Evolutionary conservation across 2,888 invertebrate genomes (phyloP).

Genomic region (Eulithis prunata): DNA sequence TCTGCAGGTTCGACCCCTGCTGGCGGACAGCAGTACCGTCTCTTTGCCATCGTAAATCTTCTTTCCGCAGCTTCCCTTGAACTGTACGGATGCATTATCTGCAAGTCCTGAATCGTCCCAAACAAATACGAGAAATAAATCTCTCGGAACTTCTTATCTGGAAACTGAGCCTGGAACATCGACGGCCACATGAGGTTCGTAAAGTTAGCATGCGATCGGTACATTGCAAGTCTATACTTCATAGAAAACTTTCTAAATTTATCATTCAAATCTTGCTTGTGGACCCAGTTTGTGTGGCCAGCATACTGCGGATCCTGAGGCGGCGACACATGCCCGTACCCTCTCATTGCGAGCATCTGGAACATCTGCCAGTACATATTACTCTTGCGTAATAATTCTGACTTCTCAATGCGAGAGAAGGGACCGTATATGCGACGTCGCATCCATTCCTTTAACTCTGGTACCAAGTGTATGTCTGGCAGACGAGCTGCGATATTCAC

Average conservation of each 20-base stretch:
- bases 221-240: slow-evolving; percentile 59
- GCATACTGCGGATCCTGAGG: slow-evolving; percentile 52
- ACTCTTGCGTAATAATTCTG: slow-evolving; percentile 54
- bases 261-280: slow-evolving; percentile 62
- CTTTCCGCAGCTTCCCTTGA: slow-evolving; percentile 53
- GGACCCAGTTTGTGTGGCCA: slow-evolving; percentile 60
- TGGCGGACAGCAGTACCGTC: slow-evolving; percentile 62
- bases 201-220: slow-evolving; percentile 59
- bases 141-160: slow-evolving; percentile 74
- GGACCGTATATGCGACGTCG: slow-evolving; percentile 67
- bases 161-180: slow-evolving; percentile 70
- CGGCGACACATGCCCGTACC: slow-evolving; percentile 59
- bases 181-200: slow-evolving; percentile 71
- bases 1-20: slow-evolving; percentile 48
- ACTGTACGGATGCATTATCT: slow-evolving; percentile 67
- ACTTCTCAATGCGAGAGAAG: slow-evolving; percentile 47
- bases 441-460: slow-evolving; percentile 77
- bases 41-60: slow-evolving; percentile 46
- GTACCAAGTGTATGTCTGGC: slow-evolving; percentile 69
- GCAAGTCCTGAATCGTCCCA: slow-evolving; percentile 58
- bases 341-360: slow-evolving; percentile 49
- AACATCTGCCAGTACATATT: slow-evolving; percentile 60
- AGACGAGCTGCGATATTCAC: slow-evolving; percentile 68
- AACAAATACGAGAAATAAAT: slow-evolving; percentile 73
- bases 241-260: slow-evolving; percentile 57